A percentile compares a stretch with the other conserved stretches of the same genome.
These are phyloP conservation scores for Liposcelis brunnea DNA, from an alignment of 2,888 invertebrate species.

Conservation along the genomic window DNA sequence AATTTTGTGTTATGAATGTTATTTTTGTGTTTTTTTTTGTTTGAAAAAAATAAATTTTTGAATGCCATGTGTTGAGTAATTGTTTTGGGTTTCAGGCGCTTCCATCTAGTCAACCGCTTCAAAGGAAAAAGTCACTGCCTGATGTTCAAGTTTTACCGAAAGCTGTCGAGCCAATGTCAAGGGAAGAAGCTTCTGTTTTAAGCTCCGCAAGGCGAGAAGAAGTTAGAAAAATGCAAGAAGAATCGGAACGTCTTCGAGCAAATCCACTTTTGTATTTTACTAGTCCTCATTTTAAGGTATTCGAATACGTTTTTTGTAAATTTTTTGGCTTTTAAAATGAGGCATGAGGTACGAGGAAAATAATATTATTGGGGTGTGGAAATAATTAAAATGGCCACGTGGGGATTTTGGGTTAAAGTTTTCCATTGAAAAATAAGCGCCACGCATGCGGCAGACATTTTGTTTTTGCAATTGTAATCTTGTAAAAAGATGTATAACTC, in stretches of 20 bases:
- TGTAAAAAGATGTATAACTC: too few species aligned
- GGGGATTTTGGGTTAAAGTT: too few species aligned
- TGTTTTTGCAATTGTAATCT: too few species aligned
- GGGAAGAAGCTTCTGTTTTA: constrained; percentile 87
- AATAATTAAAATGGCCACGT: too few species aligned
- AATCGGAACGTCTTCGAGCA: constrained; percentile 78
- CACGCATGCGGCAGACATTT: too few species aligned
- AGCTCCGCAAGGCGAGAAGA: constrained; percentile 91
- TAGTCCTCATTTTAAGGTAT: constrained; percentile 92
- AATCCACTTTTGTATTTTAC: constrained; percentile 90
- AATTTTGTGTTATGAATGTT: constrained; percentile 13
- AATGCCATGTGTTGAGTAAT: too few species aligned
- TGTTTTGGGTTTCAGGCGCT: constrained; percentile 38
- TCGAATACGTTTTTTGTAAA: constrained; percentile 27
- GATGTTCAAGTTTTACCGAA: constrained; percentile 77
- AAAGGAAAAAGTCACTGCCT: constrained; percentile 92
- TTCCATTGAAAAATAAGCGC: too few species aligned
- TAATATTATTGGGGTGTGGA: too few species aligned
- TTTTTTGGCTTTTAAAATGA: too few species aligned
- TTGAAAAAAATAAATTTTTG: too few species aligned
- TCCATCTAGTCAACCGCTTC: constrained; percentile 55
- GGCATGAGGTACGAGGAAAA: too few species aligned
- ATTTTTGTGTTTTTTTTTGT: background rate
- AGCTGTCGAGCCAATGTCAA: constrained; percentile 67
- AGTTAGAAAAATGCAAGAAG: constrained; percentile 76